These are phyloP conservation scores for Argopecten irradians DNA, from an alignment of 1,140 invertebrate genomes.

Conservation along the genomic window DNA sequence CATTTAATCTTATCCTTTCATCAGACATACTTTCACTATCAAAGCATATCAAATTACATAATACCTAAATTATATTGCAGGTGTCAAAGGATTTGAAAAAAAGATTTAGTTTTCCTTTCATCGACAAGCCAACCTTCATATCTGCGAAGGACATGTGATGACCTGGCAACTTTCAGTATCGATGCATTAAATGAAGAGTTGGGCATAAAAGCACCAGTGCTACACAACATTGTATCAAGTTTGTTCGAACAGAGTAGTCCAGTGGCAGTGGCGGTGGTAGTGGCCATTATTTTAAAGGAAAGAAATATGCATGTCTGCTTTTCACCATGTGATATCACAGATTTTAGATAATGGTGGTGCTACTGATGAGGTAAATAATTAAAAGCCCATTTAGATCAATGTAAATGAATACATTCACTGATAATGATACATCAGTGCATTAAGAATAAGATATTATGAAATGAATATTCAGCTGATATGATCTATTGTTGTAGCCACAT, in stretches of 20 bases:
- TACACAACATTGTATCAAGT: not conserved
- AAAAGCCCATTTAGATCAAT: not conserved
- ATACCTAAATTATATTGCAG: too few relatives aligned
- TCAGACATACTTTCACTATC: too few relatives aligned
- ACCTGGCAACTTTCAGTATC: not conserved
- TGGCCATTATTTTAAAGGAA: not conserved
- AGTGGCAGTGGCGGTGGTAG: not conserved
- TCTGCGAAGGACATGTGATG: too few relatives aligned
- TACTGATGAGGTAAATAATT: not conserved
- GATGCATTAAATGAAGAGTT: not conserved
- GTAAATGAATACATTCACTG: not conserved
- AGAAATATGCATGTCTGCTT: not conserved
- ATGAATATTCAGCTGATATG: not conserved
- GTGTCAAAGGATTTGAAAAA: too few relatives aligned
- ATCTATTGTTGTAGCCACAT: too few relatives aligned
- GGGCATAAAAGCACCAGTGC: not conserved
- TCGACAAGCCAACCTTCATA: too few relatives aligned
- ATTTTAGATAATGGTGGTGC: conserved; percentile 15
- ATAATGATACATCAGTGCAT: not conserved
- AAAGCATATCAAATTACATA: too few relatives aligned
- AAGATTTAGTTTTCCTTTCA: too few relatives aligned
- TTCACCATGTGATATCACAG: not conserved
- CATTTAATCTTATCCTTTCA: too few relatives aligned
- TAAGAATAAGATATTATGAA: not conserved
- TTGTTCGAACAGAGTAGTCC: not conserved